Base-by-base conservation (phyloP, 2,888 invertebrate species). In the Metellina segmentata region DNA sequence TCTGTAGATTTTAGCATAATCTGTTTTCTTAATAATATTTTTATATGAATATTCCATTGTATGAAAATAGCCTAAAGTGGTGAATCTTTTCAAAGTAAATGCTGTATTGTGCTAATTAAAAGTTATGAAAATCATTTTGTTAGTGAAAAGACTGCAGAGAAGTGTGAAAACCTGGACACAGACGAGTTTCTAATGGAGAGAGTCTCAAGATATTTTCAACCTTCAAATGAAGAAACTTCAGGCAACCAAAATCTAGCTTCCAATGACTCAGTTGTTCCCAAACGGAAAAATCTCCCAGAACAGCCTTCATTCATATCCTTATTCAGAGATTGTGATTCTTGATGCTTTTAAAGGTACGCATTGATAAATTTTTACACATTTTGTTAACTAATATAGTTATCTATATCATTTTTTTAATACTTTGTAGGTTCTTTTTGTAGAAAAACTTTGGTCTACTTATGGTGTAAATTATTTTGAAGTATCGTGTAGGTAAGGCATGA, bases 231-330 rank as follows among this genome's bases (percentile, higher is more conserved):
- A 74, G 34, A 16, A 61, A 34, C 4, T 11, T n/a, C 19, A 34
- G 34, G 34, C 34, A 74, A 20, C 74, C 19, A 34, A 74, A 48
- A 70, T 77, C 61, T 7, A 13, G 7, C n/a, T 16, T 34, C 20
- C 19, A 70, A 13, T 13, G 69, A 78, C 16, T 7, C 77, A 19
- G 51, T 82, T 77, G 78, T 91, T 11, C 90, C 81, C 9, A 75
- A 75, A 48, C 53, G 13, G 16, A 74, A 51, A 61, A 70, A 9
- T 19, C 71, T 91, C n/a, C 86, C 86, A 9, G 82, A 91, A 16
- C 90, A 91, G 13, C 90, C 90, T n/a, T 86, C 90, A 51, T 91
- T 86, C 16, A 91, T 91, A 77, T 77, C 90, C 7, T 70, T 91
- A 16, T 61, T 81, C 13, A 49, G 77, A n/a, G 49, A 48, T 75